Conservation (phyloP, 1,140 invertebrate species). For the Drosophila albomicans region DNA sequence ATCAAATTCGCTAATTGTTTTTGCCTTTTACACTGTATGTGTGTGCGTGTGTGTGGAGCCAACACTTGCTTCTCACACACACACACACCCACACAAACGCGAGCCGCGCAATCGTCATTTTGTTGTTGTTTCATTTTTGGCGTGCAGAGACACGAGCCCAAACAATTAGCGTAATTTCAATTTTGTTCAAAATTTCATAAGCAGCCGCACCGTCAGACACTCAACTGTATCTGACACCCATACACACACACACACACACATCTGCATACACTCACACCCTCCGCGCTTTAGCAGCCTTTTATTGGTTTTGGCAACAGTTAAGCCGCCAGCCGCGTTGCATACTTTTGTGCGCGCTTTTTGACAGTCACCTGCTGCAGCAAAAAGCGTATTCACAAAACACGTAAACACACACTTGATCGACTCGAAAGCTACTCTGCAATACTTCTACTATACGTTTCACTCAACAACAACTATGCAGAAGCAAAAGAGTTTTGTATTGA, state of each 20-base stretch:
- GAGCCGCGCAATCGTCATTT: not conserved
- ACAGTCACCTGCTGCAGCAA: slow-evolving; percentile 36
- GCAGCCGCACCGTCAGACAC: slow-evolving; percentile 49
- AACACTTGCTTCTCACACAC: slow-evolving; percentile 32
- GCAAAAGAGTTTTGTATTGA: too few relatives aligned
- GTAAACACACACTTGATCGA: not conserved
- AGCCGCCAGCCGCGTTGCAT: slow-evolving; percentile 62
- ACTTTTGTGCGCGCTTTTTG: slow-evolving; percentile 68
- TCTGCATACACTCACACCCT: not conserved
- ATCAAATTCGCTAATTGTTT: slow-evolving; percentile 83
- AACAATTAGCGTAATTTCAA: slow-evolving; percentile 85
- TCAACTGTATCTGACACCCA: slow-evolving; percentile 37
- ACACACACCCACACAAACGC: not conserved
- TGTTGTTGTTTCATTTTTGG: slow-evolving; percentile 9
- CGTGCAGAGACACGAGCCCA: slow-evolving; percentile 44
- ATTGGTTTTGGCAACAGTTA: slow-evolving; percentile 38
- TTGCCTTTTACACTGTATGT: slow-evolving; percentile 53
- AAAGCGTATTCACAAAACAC: slow-evolving; percentile 20
- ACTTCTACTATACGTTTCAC: not conserved
- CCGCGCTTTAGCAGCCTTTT: not conserved
- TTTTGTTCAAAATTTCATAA: slow-evolving; percentile 85
- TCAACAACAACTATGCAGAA: too few relatives aligned
- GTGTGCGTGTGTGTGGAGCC: slow-evolving; percentile 2
- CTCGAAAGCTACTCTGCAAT: not conserved
- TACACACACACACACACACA: slow-evolving; percentile 10